Base-by-base conservation (phyloP, 2,797 vertebrate species). In the Synanceia verrucosa region DNA sequence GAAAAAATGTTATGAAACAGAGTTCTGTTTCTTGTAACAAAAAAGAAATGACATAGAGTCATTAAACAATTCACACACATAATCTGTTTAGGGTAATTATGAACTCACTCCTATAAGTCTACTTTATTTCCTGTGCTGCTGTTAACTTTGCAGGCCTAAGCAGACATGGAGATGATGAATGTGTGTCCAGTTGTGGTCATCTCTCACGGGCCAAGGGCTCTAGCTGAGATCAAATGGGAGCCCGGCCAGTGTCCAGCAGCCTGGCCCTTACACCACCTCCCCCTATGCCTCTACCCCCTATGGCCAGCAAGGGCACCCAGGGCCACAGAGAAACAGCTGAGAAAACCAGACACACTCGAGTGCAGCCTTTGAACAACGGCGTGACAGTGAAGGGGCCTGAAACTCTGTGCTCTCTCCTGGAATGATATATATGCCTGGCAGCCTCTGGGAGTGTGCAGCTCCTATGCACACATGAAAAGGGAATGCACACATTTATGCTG, bases 301-400 rank as follows among this genome's bases (percentile, higher is more conserved):
- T 64, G 79, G 92, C 74, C 83, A 56, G 87, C 78, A 78, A 87
- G 86, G 93, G 83, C 90, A 91, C 83, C 68, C 74, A 86, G 90
- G 91, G 90, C 88, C 82, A 34, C 78, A 73, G 85, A 86, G 87
- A 85, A 92, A 94, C 95, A 96, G 95, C 95, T 96, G 96, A 95
- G 91, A 95, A 94, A 95, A 95, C 94, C 94, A 92, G 89, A 82
- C 83, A 82, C 74, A 88, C 89, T 89, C 47, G 43, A 88, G 77
- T 70, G 64, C 79, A 73, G 86, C 60, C 91, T 94, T 93, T 93
- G 92, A 94, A 90, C 85, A 82, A 57, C 46, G 55, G 76, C 41
- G 46, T 80, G 83, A 88, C 83, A 79, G 73, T 79, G 62, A 73
- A 79, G 63, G 41, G 48, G 28, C 62, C 71, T 68, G 72, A 76